These are phyloP conservation scores for Trematomus loennbergii DNA, from an alignment of 2,113 vertebrate genomes.

Conservation along the genomic window DNA sequence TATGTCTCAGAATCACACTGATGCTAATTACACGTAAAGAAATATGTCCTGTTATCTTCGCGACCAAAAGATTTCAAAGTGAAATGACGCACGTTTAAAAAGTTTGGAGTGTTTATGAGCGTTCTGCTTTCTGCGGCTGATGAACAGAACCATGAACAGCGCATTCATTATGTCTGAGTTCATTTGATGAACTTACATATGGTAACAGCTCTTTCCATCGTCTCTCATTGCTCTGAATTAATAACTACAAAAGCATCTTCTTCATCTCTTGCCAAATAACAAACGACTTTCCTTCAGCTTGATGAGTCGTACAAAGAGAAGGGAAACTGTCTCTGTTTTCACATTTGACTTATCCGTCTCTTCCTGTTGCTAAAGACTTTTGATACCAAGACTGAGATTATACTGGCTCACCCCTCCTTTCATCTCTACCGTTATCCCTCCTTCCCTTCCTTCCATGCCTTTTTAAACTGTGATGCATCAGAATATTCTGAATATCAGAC, in stretches of 20 bases:
- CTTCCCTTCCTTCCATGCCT: neutral
- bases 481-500: neutral
- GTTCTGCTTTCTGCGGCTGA: constrained; percentile 9
- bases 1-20: neutral
- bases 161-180: constrained; percentile 38
- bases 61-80: constrained; percentile 2
- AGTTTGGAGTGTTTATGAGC: constrained; percentile 18
- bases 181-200: constrained; percentile 39
- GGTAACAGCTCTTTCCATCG: constrained; percentile 16
- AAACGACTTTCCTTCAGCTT: neutral
- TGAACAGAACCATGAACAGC: constrained; percentile 25
- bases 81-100: neutral
- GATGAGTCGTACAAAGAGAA: neutral
- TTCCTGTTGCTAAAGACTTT: neutral
- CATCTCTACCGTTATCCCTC: neutral
- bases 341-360: neutral
- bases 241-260: constrained; percentile 23
- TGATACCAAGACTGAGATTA: neutral
- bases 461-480: too few species aligned
- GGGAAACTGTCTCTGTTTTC: neutral
- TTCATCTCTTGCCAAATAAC: neutral
- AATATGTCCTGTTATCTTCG: neutral
- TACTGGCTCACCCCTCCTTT: neutral
- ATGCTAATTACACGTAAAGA: neutral
- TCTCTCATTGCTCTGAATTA: constrained; percentile 18